phyloP scores from a whole-genome alignment of 2,888 invertebrate species.

The Caenorhabditis macrosperma region DNA sequence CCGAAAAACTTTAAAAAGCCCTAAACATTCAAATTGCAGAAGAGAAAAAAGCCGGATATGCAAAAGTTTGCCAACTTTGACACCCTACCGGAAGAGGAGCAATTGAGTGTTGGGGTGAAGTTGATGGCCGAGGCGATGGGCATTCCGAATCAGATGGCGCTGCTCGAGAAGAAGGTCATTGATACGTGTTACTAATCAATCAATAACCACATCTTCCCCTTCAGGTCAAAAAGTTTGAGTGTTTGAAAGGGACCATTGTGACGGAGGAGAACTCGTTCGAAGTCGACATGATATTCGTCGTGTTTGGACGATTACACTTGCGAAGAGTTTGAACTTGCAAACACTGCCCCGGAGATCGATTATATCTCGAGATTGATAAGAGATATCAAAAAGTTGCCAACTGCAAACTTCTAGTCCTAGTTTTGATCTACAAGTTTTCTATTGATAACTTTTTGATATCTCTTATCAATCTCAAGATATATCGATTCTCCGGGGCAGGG shows the following conservation, averaged over 20 bases:
- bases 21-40: too few relatives aligned
- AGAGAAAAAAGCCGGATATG: not conserved
- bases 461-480: too few relatives aligned
- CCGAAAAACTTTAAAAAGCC: not conserved
- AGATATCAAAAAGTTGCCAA: not conserved
- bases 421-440: too few relatives aligned
- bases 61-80: not conserved
- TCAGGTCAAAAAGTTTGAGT: constrained; percentile 5
- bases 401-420: too few relatives aligned
- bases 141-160: constrained; percentile 18
- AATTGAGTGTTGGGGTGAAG: constrained; percentile 2
- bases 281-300: constrained; percentile 50
- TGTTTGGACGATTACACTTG: constrained; percentile 24
- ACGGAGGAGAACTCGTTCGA: constrained; percentile 54
- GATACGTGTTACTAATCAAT: not conserved
- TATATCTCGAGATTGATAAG: too few relatives aligned
- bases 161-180: not conserved
- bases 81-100: not conserved
- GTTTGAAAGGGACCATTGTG: constrained; percentile 33
- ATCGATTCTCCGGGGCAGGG: too few relatives aligned
- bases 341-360: too few relatives aligned
- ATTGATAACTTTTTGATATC: too few relatives aligned
- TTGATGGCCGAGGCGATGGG: constrained; percentile 48
- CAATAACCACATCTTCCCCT: not conserved
- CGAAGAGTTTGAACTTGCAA: constrained; percentile 14